These are phyloP conservation scores for Agriotes lineatus DNA, from an alignment of 2,888 invertebrate species.

Conservation along the genomic window DNA sequence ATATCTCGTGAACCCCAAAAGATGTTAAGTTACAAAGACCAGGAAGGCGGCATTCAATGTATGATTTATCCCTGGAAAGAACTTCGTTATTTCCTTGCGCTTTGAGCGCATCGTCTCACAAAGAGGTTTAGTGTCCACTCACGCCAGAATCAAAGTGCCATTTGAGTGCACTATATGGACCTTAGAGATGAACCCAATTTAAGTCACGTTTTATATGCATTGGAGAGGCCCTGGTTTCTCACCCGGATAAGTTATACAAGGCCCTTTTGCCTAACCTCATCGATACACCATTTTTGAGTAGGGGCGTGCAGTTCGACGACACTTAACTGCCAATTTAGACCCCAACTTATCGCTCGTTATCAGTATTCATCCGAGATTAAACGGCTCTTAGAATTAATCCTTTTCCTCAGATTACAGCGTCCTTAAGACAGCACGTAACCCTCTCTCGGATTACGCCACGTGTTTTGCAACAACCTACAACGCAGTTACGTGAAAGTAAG, in stretches of 20 bases:
- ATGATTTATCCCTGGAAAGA: constrained; percentile 9
- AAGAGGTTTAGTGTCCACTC: constrained; percentile 18
- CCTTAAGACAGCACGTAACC: not conserved
- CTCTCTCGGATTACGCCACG: not conserved
- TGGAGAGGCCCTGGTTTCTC: not conserved
- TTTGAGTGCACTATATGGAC: not conserved
- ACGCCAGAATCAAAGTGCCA: not conserved
- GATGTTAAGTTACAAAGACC: constrained; percentile 9
- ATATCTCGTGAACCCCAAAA: constrained; percentile 9
- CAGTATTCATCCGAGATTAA: not conserved
- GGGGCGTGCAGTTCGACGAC: no score
- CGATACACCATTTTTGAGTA: no score
- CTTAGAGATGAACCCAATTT: constrained; percentile 8
- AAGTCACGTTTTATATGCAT: constrained; percentile 11
- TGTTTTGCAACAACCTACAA: not conserved
- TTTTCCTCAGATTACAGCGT: not conserved
- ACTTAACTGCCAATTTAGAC: no score
- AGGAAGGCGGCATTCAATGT: not conserved
- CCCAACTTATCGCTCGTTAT: no score
- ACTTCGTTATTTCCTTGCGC: constrained; percentile 11
- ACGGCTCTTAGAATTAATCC: not conserved
- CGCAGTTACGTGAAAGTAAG: not conserved
- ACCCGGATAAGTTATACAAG: no score
- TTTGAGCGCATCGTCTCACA: not conserved
- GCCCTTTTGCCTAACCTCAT: no score